Conservation (phyloP, 2,113 vertebrate species). For the Heterochromis multidens region DNA sequence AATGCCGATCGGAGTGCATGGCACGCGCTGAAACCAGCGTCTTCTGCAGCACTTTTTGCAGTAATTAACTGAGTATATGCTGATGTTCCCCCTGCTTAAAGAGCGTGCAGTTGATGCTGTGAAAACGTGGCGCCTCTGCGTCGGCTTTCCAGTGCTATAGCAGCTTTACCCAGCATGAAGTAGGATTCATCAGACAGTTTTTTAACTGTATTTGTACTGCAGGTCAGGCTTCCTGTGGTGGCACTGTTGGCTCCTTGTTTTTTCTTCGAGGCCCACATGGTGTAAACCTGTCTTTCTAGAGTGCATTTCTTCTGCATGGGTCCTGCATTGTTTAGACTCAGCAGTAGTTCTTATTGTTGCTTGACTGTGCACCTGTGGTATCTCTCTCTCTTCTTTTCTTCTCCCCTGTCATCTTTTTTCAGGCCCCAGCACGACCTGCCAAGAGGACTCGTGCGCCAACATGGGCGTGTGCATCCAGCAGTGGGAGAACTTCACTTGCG, state of each 20-base stretch:
- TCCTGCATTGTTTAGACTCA: slow-evolving; percentile 29
- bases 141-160: neutral
- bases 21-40: neutral
- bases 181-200: slow-evolving; percentile 15
- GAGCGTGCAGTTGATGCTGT: neutral
- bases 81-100: neutral
- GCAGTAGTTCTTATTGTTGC: neutral
- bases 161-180: neutral
- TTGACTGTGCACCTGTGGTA: slow-evolving; percentile 25
- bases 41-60: neutral
- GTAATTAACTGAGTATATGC: neutral
- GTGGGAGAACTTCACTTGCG: slow-evolving; percentile 97
- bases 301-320: slow-evolving; percentile 59
- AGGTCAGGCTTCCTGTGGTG: slow-evolving; percentile 47
- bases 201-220: slow-evolving; percentile 7
- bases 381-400: neutral
- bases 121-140: neutral
- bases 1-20: neutral
- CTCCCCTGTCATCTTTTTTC: neutral
- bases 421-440: slow-evolving; percentile 95
- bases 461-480: slow-evolving; percentile 97
- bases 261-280: slow-evolving; percentile 26
- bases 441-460: slow-evolving; percentile 96
- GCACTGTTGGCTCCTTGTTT: slow-evolving; percentile 50
- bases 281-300: slow-evolving; percentile 10